Conservation (phyloP, 1,140 invertebrate genomes). For the Formica exsecta region DNA sequence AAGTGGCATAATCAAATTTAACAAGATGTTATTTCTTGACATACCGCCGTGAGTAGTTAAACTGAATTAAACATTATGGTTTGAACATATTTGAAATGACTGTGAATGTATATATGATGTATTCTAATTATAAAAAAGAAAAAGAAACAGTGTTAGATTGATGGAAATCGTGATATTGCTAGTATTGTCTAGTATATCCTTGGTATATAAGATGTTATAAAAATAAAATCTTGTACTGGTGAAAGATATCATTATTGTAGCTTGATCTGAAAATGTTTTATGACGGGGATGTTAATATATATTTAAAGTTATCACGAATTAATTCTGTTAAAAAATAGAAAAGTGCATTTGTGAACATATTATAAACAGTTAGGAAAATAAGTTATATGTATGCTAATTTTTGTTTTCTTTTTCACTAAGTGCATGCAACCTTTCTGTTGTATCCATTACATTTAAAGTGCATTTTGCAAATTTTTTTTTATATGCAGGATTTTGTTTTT, state of each 20-base stretch:
- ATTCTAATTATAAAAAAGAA: slow-evolving; percentile 77
- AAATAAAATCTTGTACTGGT: slow-evolving; percentile 78
- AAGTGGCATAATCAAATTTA: slow-evolving; percentile 74
- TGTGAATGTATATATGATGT: slow-evolving; percentile 82
- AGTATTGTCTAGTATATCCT: slow-evolving; percentile 74
- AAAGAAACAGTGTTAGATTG: slow-evolving; percentile 81
- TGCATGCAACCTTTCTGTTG: slow-evolving; percentile 33
- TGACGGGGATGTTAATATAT: slow-evolving; percentile 67
- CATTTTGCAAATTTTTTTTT: slow-evolving; percentile 49
- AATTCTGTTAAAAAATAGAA: slow-evolving; percentile 25
- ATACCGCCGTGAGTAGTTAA: slow-evolving; percentile 68
- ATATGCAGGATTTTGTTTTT: slow-evolving; percentile 37
- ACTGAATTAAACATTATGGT: slow-evolving; percentile 38
- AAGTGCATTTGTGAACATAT: slow-evolving; percentile 52
- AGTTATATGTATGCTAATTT: slow-evolving; percentile 35
- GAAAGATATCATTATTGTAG: slow-evolving; percentile 73
- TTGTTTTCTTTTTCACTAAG: slow-evolving; percentile 43
- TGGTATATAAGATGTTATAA: slow-evolving; percentile 75
- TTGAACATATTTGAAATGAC: slow-evolving; percentile 67
- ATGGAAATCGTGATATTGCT: slow-evolving; percentile 78
- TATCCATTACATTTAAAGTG: slow-evolving; percentile 29
- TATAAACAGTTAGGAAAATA: slow-evolving; percentile 36
- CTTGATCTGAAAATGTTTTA: slow-evolving; percentile 63
- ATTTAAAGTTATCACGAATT: slow-evolving; percentile 53
- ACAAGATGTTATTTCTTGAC: slow-evolving; percentile 64